Evolutionary conservation across 1,140 invertebrate genomes (phyloP).

Genomic region (Gryllus bimaculatus): DNA sequence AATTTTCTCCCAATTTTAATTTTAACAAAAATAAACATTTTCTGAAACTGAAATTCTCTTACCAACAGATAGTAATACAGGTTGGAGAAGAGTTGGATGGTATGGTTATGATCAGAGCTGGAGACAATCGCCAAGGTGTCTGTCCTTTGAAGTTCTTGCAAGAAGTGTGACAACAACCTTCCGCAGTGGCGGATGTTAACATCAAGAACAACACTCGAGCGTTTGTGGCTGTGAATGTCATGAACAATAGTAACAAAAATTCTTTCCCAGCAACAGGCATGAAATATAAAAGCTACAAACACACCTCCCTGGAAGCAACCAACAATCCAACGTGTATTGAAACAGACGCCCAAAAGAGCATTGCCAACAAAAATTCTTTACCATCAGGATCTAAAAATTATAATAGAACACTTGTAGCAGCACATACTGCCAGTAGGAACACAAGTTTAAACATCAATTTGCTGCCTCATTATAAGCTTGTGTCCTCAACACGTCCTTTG

Average conservation of each 20-base stretch:
- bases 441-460: not conserved
- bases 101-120: slow-evolving; percentile 84
- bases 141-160: slow-evolving; percentile 76
- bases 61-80: slow-evolving; percentile 48
- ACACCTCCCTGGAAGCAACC: not conserved
- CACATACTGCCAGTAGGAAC: not conserved
- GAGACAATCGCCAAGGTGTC: slow-evolving; percentile 71
- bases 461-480: not conserved
- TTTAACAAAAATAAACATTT: not conserved
- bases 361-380: not conserved
- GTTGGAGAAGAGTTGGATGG: slow-evolving; percentile 85
- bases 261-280: not conserved
- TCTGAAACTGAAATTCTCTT: not conserved
- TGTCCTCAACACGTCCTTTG: not conserved
- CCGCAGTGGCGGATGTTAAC: not conserved
- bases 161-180: slow-evolving; percentile 56
- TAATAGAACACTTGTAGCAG: not conserved
- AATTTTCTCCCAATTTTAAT: too few relatives aligned
- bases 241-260: not conserved
- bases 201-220: not conserved
- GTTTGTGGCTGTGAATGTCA: not conserved
- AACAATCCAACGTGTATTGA: not conserved
- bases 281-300: not conserved
- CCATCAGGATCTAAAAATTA: not conserved
- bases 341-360: not conserved